These are phyloP conservation scores for Myocastor coypus DNA, from an alignment of 2,113 vertebrate genomes.

Conservation along the genomic window DNA sequence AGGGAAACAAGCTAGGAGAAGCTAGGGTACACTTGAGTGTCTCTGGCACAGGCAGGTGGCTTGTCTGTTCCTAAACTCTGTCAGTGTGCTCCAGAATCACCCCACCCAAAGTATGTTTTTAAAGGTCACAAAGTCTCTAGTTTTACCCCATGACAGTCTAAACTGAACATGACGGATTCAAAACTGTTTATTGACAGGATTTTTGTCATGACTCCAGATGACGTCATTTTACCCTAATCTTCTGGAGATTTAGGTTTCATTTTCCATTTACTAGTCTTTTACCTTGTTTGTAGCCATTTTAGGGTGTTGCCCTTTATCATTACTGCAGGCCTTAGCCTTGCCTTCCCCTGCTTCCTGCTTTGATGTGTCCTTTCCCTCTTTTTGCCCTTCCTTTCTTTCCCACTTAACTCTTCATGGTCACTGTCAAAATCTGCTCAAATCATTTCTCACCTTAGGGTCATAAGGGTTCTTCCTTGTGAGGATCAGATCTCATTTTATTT, in stretches of 20 bases:
- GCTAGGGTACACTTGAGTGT: background rate
- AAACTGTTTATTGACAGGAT: background rate
- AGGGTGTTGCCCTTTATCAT: too few relatives aligned
- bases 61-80: background rate
- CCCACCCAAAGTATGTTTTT: background rate
- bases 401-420: background rate
- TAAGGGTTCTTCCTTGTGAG: background rate
- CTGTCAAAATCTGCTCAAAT: background rate
- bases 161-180: background rate
- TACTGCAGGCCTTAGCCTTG: background rate
- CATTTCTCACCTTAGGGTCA: background rate
- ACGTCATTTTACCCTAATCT: background rate
- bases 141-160: background rate
- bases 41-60: background rate
- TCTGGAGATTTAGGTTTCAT: background rate
- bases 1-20: background rate
- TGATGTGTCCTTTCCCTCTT: background rate
- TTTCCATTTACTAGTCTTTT: background rate
- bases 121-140: background rate
- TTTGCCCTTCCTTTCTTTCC: too few relatives aligned
- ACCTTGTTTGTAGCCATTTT: rapidly evolving
- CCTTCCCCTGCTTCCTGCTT: background rate
- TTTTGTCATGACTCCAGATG: background rate
- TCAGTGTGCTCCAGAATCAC: background rate
- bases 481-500: background rate